Base-by-base conservation (phyloP, 2,113 vertebrate genomes). In the Monarcha castaneiventris region DNA sequence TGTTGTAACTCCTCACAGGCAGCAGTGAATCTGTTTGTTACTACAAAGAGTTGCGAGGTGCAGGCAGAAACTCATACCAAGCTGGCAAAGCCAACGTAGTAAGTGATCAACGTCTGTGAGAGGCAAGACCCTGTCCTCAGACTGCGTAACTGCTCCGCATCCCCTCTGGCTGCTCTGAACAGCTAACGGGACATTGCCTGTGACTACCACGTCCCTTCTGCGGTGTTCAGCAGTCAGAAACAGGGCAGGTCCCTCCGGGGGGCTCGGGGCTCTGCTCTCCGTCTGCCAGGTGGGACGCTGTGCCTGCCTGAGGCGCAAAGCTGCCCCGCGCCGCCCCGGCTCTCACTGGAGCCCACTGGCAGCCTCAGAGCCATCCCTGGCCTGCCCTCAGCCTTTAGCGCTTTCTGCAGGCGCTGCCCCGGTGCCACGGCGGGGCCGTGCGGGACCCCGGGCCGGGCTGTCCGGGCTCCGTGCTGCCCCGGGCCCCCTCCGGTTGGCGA, bases 291-390 rank as follows among this genome's bases (percentile, higher is more conserved):
- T 2, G 3, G 25, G 41, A 39, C 2, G 6, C 9, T 52, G 12
- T 13, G 26, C 30, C 43, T 20, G 55, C 39, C 41, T 11, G 29
- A 58, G 26, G 11, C 10, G 10, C 41, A n/a, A 7, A 43, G 20
- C 43, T 59, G 56, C 25, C 48, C 75, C 2, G 6, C 1, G 7
- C n/a, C 1, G 1, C 9, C 13, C 17, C 0, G 2, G 39, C 21
- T 30, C 19, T 30, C 56, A 19, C 18, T 1, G 39, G 23, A 26
- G 17, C n/a, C 21, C 43, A 16, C 13, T 8, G 8, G 35, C 7
- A 1, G 5, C 32, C 66, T 48, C 32, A 46, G 26, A 64, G 64
- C 22, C 51, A 12, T 22, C n/a, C 46, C 3, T 8, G 49, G 41
- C 7, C 19, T 41, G 46, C 35, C 72, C 43, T 35, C 54, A 44